Percentiles rank a stretch among this genome's conserved stretches.
These are phyloP conservation scores for Paedocypris sp. DNA, from an alignment of 2,113 vertebrate species.

Conservation along the genomic window DNA sequence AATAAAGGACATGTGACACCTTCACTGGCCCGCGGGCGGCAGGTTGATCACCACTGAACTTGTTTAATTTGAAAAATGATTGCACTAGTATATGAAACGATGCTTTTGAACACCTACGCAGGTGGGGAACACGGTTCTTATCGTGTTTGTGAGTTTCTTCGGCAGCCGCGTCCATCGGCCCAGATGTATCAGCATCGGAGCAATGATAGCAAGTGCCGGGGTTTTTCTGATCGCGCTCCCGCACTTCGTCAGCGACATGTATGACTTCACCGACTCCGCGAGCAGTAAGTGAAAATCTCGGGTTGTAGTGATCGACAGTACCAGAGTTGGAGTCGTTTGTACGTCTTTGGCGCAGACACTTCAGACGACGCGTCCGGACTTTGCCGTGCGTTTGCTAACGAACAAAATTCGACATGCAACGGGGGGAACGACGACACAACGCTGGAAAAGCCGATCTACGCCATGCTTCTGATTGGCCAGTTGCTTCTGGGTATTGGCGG, in stretches of 20 bases:
- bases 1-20: no score
- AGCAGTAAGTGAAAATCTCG: constrained; percentile 58
- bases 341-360: constrained; percentile 35
- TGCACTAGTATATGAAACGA: not conserved
- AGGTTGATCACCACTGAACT: no score
- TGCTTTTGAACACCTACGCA: constrained; percentile 38
- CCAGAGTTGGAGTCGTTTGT: not conserved
- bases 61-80: no score
- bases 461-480: constrained; percentile 75
- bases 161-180: constrained; percentile 85
- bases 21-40: no score
- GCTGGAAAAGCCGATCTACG: constrained; percentile 56
- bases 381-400: constrained; percentile 39
- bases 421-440: constrained; percentile 25
- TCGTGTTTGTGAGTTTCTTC: constrained; percentile 85
- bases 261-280: constrained; percentile 52
- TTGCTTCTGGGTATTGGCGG: constrained; percentile 72
- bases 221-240: constrained; percentile 75
- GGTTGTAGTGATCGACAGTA: no score
- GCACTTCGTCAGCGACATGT: constrained; percentile 71
- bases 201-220: constrained; percentile 69
- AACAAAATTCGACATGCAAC: constrained; percentile 46
- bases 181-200: constrained; percentile 74
- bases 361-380: constrained; percentile 49
- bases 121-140: constrained; percentile 85